Evolutionary conservation across 2,888 invertebrate genomes (phyloP), one percentile per base, ranked within the genome.

Genomic region (Spisula solida): DNA sequence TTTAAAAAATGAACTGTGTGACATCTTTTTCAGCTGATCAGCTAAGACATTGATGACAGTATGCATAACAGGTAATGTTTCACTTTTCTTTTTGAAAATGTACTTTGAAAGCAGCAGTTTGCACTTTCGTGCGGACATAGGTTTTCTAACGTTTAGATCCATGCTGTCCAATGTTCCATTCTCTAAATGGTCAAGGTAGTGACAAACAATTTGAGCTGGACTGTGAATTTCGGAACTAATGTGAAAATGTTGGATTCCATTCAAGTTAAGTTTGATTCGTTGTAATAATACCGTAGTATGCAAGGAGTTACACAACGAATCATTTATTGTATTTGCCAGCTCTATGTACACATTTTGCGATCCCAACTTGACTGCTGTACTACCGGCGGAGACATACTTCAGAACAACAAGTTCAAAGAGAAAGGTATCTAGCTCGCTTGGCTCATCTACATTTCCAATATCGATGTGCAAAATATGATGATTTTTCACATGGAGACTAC

Each of bases 11-110:
- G 90, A 79, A 87, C 94, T 95, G 14, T 89, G 81, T 4, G 93
- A 92, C 79, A 94, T 84, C 82, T 93, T 95, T 48, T 94, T 95
- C n/a, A 95, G 79, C 80, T 95, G 94, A 79, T 94, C 94, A 18
- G 94, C 92, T 29, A 94, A 85, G n/a, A 94, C 92, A 85, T 92
- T 90, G 1, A 94, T 10, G 56, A 94, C 93, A 18, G 88, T 91
- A 41, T 92, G 87, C 0, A 94, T 82, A 31, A 92, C 70, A 34
- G 91, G 85, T 75, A 91, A 94, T 8, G 94, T 93, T 81, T 92
- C 60, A 29, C 88, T 88, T 12, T 66, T 48, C 0, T 75, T 79
- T n/a, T 80, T 75, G 10, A 78, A 47, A 25, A 93, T 90, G 81
- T 92, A 81, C 25, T 89, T 90, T n/a, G 70, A 51, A 14, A 94